Percentiles rank a stretch among this genome's conserved stretches.
Evolutionary conservation across 2,113 vertebrate species (phyloP).

Genomic region (Corvus moneduloides): DNA sequence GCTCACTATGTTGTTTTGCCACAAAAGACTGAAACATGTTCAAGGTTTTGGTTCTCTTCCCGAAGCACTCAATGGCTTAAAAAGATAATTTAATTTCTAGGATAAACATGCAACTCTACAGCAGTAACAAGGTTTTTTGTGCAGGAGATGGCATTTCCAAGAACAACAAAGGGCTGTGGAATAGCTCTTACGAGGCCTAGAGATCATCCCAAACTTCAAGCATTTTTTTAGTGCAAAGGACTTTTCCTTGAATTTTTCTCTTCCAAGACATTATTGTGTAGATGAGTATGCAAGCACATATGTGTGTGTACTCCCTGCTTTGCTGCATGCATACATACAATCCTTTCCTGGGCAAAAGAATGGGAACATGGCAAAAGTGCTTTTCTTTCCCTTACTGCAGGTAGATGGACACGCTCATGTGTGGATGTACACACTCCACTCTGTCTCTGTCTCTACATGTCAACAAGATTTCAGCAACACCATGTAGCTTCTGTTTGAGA

Average conservation of each 20-base stretch:
- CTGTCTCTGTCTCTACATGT: neutral
- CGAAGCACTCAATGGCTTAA: neutral
- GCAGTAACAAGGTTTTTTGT: neutral
- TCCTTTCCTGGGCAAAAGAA: neutral
- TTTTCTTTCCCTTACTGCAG: neutral
- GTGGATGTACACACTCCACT: neutral
- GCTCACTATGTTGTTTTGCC: neutral
- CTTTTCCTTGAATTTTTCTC: neutral
- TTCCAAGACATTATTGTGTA: neutral
- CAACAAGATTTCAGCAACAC: neutral
- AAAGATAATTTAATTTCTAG: neutral
- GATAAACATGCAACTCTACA: neutral
- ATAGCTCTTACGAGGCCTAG: neutral
- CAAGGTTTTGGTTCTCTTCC: neutral
- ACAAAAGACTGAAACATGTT: neutral
- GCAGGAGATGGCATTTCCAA: neutral
- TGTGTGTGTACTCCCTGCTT: rapidly evolving
- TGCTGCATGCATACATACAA: neutral
- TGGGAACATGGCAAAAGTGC: rapidly evolving
- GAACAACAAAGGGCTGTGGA: neutral
- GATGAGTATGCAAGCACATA: neutral
- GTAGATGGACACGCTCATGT: rapidly evolving
- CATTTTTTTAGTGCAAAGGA: neutral
- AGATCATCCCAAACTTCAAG: neutral
- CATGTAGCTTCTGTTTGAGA: neutral